These are phyloP conservation scores for Hirtodrosophila cameraria DNA, from an alignment of 2,888 invertebrate species.

Conservation along the genomic window DNA sequence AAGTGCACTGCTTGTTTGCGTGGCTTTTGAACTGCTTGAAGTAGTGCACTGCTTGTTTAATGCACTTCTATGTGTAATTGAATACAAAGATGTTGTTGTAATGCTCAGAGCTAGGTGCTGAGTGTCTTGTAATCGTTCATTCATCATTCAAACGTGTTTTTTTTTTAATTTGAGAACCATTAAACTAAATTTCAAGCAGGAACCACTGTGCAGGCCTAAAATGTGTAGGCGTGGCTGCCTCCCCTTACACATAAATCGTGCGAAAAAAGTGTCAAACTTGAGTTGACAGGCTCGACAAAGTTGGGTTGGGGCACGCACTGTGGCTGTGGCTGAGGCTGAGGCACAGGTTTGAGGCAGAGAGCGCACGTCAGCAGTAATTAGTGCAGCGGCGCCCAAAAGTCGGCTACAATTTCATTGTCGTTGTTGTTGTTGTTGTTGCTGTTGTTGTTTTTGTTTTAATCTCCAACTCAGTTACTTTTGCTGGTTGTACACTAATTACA, in stretches of 20 bases:
- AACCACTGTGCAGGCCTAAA: conserved; percentile 40
- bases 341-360: too few species aligned
- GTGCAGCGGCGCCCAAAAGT: conserved; percentile 69
- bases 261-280: conserved; percentile 77
- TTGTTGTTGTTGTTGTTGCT: conserved; percentile 28
- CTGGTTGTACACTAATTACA: conserved; percentile 70
- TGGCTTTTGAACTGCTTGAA: too few species aligned
- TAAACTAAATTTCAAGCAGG: neutral
- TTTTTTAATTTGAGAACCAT: too few species aligned
- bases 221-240: conserved; percentile 13
- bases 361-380: conserved; percentile 72
- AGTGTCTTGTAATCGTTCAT: too few species aligned
- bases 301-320: neutral
- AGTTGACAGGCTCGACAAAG: conserved; percentile 64
- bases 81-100: too few species aligned
- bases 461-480: conserved; percentile 27
- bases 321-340: too few species aligned
- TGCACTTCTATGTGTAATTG: too few species aligned
- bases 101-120: too few species aligned
- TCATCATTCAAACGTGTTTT: too few species aligned
- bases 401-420: conserved; percentile 71
- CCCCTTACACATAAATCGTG: conserved; percentile 68
- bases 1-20: too few species aligned
- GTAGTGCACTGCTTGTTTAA: too few species aligned
- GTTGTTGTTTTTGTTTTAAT: conserved; percentile 28